Evolutionary conservation across 2,113 vertebrate species (phyloP).

Genomic region (Gymnogyps californianus): DNA sequence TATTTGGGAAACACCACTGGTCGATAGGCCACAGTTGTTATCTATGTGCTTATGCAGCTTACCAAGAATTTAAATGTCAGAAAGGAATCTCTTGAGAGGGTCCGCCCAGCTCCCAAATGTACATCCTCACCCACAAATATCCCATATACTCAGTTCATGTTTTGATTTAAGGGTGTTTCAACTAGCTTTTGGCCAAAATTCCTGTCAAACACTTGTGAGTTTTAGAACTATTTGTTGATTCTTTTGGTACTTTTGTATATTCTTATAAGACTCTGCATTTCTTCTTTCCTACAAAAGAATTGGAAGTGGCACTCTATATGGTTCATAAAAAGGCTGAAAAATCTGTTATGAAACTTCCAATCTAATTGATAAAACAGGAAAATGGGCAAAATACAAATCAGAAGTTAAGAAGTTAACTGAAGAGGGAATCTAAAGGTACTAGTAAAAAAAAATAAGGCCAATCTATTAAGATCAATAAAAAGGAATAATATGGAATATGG

Average conservation of each 20-base stretch:
- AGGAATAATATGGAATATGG: not conserved
- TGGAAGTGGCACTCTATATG: not conserved
- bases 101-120: not conserved
- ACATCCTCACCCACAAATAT: not conserved
- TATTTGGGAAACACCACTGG: not conserved
- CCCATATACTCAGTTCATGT: not conserved
- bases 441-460: not conserved
- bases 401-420: not conserved
- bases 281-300: not conserved
- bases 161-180: not conserved
- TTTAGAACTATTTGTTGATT: not conserved
- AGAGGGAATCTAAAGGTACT: not conserved
- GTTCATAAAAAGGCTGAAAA: not conserved
- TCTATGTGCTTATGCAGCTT: not conserved
- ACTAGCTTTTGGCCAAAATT: not conserved
- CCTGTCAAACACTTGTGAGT: not conserved
- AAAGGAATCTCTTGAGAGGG: not conserved
- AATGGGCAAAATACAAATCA: not conserved
- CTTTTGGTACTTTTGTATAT: not conserved
- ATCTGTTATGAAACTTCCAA: not conserved
- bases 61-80: not conserved
- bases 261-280: not conserved
- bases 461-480: not conserved
- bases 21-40: not conserved
- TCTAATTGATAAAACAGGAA: not conserved